A percentile compares a stretch with the other conserved stretches of the same genome.
Conservation (phyloP, 2,797 vertebrate species). For the Ptychobarbus kaznakovi region DNA sequence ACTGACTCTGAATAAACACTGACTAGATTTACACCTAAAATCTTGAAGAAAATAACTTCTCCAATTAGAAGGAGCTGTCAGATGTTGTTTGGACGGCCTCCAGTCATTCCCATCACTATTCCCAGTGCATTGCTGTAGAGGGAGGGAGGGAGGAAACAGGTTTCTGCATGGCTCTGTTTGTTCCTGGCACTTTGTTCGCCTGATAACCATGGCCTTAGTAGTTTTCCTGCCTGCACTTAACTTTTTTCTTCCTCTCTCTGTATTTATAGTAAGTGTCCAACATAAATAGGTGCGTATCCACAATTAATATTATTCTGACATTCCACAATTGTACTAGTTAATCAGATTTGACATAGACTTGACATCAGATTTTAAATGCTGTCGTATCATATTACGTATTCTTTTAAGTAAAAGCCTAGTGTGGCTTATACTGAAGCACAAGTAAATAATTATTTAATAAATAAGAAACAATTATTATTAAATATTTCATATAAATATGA, state of each 20-base stretch:
- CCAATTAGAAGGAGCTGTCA: conserved; percentile 64
- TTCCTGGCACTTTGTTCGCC: conserved; percentile 48
- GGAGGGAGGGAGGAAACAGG: conserved; percentile 19
- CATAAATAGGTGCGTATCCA: conserved; percentile 34
- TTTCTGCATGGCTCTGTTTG: conserved; percentile 57
- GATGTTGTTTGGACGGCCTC: conserved; percentile 59
- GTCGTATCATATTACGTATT: conserved; percentile 17
- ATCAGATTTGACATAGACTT: conserved; percentile 39
- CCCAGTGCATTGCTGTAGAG: conserved; percentile 62
- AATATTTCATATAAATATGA: not conserved
- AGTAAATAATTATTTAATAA: not conserved
- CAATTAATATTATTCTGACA: conserved; percentile 46
- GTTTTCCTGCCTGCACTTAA: conserved; percentile 44
- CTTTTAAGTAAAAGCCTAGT: conserved; percentile 30
- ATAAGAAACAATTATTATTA: not conserved
- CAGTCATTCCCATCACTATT: conserved; percentile 65
- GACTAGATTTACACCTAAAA: conserved; percentile 63
- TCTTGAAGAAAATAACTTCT: conserved; percentile 57
- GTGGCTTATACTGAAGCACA: conserved; percentile 45
- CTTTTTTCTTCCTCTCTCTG: conserved; percentile 1
- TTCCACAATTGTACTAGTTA: conserved; percentile 40
- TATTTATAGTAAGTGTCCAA: conserved; percentile 27
- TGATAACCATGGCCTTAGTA: conserved; percentile 43
- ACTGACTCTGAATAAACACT: conserved; percentile 67
- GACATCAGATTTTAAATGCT: conserved; percentile 17